Evolutionary conservation across 1,140 invertebrate genomes (phyloP).

Genomic region (Calliopsis andreniformis): DNA sequence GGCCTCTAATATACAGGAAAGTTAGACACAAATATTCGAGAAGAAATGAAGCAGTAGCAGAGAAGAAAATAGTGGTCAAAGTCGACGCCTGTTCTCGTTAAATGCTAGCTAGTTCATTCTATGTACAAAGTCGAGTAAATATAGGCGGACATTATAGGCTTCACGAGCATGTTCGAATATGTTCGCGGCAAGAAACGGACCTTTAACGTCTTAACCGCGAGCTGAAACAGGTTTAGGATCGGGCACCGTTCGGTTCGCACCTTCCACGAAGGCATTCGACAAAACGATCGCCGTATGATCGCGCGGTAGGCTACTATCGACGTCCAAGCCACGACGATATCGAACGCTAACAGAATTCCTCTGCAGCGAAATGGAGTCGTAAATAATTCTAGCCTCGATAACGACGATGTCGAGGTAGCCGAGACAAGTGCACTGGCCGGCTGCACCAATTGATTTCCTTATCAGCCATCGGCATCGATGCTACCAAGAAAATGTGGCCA

Average conservation of each 20-base stretch:
- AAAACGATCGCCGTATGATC: conserved; percentile 14
- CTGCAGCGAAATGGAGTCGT: not conserved
- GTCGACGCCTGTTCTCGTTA: conserved; percentile 26
- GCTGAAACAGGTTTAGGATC: conserved; percentile 46
- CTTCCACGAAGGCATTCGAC: conserved; percentile 24
- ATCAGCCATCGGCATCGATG: not conserved
- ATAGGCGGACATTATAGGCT: conserved; percentile 15
- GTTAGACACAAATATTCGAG: not conserved
- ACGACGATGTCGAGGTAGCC: not conserved
- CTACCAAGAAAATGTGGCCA: not conserved
- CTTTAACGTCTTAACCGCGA: conserved; percentile 42
- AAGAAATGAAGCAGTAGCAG: too few relatives aligned
- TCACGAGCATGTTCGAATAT: conserved; percentile 22
- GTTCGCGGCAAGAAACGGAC: conserved; percentile 27
- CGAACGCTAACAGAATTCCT: conserved; percentile 36
- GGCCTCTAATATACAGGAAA: too few relatives aligned
- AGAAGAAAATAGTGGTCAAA: not conserved
- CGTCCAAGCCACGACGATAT: conserved; percentile 13
- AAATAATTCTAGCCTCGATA: conserved; percentile 39
- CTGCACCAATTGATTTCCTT: conserved; percentile 18
- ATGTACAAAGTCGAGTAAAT: conserved; percentile 20
- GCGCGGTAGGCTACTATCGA: conserved; percentile 36
- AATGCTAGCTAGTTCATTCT: not conserved
- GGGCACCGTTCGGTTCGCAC: conserved; percentile 17
- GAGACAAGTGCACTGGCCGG: conserved; percentile 2